A percentile compares a stretch with the other conserved stretches of the same genome.
These are phyloP conservation scores for Tinea semifulvella DNA, from an alignment of 2,888 invertebrate genomes.

Conservation along the genomic window DNA sequence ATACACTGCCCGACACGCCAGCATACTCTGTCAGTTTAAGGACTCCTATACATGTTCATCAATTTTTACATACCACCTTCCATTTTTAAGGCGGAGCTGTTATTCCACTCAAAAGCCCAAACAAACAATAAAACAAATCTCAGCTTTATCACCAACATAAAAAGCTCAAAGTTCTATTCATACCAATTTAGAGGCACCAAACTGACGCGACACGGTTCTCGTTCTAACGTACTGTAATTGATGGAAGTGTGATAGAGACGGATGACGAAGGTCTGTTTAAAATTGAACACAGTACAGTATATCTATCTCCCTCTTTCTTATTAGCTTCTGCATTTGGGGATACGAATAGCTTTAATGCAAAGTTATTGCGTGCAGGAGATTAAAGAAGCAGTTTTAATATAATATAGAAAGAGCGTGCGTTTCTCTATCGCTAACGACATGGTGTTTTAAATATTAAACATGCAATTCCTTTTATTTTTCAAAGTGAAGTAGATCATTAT, in stretches of 20 bases:
- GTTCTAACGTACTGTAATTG: conserved; percentile 35
- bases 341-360: conserved; percentile 33
- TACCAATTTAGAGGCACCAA: conserved; percentile 30
- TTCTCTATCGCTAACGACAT: conserved; percentile 51
- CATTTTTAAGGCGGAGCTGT: conserved; percentile 68
- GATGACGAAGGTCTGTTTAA: conserved; percentile 26
- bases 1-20: conserved; percentile 64
- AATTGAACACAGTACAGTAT: conserved; percentile 25
- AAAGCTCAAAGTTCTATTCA: conserved; percentile 23
- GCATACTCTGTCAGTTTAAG: conserved; percentile 66
- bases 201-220: conserved; percentile 42
- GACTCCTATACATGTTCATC: conserved; percentile 67
- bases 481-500: conserved; percentile 37
- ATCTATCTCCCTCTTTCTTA: conserved; percentile 30
- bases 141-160: not conserved
- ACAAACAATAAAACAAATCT: conserved; percentile 19
- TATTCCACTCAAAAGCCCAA: conserved; percentile 42
- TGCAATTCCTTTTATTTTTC: conserved; percentile 59
- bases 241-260: conserved; percentile 42
- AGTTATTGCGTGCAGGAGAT: conserved; percentile 40
- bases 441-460: conserved; percentile 62
- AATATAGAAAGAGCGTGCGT: conserved; percentile 53
- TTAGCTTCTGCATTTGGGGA: conserved; percentile 27
- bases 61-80: conserved; percentile 69
- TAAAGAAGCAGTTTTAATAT: conserved; percentile 60